Percentiles rank a stretch among this genome's conserved stretches.
These are phyloP conservation scores for Tolmerus cingulatus DNA, from an alignment of 2,888 invertebrate species.

Conservation along the genomic window DNA sequence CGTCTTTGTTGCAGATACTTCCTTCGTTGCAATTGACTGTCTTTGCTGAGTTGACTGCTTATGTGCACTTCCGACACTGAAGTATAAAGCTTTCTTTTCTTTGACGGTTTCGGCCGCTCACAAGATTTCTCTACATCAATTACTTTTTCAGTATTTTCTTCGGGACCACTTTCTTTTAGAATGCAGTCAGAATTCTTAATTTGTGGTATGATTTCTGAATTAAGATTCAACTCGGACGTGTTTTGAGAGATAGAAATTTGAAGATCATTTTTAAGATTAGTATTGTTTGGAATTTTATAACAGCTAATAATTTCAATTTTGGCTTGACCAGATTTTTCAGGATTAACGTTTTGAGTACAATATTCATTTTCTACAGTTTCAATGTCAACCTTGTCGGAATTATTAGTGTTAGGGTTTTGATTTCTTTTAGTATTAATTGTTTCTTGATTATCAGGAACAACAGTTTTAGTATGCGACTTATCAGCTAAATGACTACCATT, in stretches of 20 bases:
- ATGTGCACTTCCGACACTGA: neutral
- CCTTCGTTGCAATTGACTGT: conserved; percentile 7
- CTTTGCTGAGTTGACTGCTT: neutral
- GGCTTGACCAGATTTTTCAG: neutral
- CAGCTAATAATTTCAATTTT: neutral
- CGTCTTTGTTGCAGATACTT: conserved; percentile 11
- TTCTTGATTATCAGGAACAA: neutral
- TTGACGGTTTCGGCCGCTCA: neutral
- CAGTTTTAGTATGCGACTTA: neutral
- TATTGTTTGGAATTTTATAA: too few relatives aligned
- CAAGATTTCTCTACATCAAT: neutral
- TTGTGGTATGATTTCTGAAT: neutral
- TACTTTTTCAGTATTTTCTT: neutral
- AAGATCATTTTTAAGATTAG: too few relatives aligned
- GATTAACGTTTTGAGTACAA: neutral
- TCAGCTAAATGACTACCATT: neutral
- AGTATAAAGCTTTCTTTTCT: conserved; percentile 2
- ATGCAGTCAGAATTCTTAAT: neutral
- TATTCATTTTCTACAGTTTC: neutral
- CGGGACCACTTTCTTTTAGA: neutral
- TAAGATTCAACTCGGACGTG: neutral
- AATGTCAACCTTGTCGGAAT: neutral
- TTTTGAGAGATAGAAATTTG: neutral
- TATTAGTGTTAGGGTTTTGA: neutral
- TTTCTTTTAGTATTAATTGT: neutral